Evolutionary conservation across 2,797 vertebrate genomes (phyloP), one percentile per base, ranked within the genome.

Genomic region (Periophthalmus magnuspinnatus): DNA sequence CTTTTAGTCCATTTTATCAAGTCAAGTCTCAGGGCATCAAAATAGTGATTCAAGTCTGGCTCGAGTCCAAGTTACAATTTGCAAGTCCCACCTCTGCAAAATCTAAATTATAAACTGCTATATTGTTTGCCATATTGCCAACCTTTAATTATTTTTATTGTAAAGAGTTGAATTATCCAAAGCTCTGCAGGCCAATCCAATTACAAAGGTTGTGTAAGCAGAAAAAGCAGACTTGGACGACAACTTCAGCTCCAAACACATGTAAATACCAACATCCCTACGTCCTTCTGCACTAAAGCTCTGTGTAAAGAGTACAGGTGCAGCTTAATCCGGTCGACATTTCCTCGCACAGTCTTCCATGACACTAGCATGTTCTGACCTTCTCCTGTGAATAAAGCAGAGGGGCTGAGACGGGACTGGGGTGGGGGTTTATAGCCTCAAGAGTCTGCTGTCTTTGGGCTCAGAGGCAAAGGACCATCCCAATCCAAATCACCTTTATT

Each of bases 231-330:
- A 32, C 10, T 41, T 13, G 10, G 9, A 2, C 16, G 17, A 11
- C 33, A 60, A 36, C 17, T 38, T 32, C 56, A 3, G 13, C 13
- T 65, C 60, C 61, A 62, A 59, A 80, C 70, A 57, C 70, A 84
- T 73, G 77, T 38, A 66, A 73, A 79, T 55, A 69, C n/a, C 32
- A 54, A 66, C 73, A 55, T 89, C 93, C 90, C 79, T 75, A 70
- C 77, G 81, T 58, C 78, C 84, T 74, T 84, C 70, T 62, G 74
- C 71, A 62, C 62, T 83, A 92, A 90, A 93, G 93, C 94, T 94
- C 93, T 92, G 93, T 94, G 92, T 94, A 92, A 75, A 58, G 89
- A 78, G 85, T 85, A 85, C 91, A 93, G 92, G 89, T 93, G 93
- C 86, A 86, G 85, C 88, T 92, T 92, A 93, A 93, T 93, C 92